Base-by-base conservation (phyloP, 2,113 vertebrate species). In the Oostethus manadensis region DNA sequence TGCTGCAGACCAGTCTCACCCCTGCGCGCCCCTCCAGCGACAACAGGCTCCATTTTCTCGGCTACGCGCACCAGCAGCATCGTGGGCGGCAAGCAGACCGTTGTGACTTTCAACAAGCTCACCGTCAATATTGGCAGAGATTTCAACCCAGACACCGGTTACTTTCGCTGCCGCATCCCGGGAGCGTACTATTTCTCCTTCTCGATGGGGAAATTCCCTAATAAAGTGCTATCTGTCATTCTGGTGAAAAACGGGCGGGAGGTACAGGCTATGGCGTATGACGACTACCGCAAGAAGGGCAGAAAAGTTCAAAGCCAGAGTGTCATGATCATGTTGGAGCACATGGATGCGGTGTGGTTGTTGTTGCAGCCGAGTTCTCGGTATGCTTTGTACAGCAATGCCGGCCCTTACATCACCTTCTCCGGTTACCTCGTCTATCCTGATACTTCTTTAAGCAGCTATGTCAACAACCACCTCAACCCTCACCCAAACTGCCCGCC, bases 271-370 rank as follows among this genome's bases (percentile, higher is more conserved):
- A 89, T 90, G 4, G 91, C 79, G 0, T 92, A 87, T 7, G 86
- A 90, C 3, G 89, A 88, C 64, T 85, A 88, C 77, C 76, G 75
- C 29, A 87, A 86, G 42, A 81, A 81, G 60, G 86, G 86, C 14
- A 77, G 89, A 58, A 91, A 91, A 50, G 81, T 91, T 40, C 87
- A 91, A 49, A 91, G 89, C 62, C 91, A 92, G 62, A 91, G 90
- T 20, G 42, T 87, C 1, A 89, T 91, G 89, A 77, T 91, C 38
- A 78, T 22, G 21, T 70, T 92, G 73, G 83, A 60, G 33, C 66
- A 86, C 18, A 86, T 85, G 83, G 91, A 92, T 71, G 88, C 84
- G 0, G 86, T 91, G 47, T 88, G 86, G 88, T 66, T 92, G 26
- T 84, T 86, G 10, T 61, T 89, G 14, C 88, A 90, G 59, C 74